Conservation (phyloP, 2,113 vertebrate genomes). For the Barnardius zonarius region DNA sequence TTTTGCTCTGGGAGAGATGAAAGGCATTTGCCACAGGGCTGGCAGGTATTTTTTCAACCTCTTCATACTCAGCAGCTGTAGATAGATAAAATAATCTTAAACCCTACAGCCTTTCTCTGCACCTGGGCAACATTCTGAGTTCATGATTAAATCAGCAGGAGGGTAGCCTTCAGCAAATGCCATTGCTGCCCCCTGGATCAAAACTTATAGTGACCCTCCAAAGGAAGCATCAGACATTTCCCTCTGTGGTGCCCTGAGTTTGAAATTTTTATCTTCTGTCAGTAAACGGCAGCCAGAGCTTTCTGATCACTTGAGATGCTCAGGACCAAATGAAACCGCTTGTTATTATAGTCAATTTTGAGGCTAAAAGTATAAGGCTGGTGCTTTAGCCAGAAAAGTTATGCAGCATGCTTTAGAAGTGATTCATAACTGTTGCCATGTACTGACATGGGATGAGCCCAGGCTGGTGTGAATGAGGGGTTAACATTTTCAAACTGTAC, state of each 20-base stretch:
- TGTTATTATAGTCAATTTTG: neutral
- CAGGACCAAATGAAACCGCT: neutral
- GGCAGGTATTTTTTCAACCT: neutral
- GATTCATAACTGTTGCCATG: neutral
- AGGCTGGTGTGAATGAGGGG: neutral
- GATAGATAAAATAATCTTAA: neutral
- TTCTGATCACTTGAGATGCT: neutral
- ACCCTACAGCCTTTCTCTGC: neutral
- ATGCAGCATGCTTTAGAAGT: fast-evolving
- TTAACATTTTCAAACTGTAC: neutral
- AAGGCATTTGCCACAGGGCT: neutral
- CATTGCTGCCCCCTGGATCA: fast-evolving
- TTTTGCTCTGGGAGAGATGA: neutral
- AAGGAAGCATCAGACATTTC: neutral
- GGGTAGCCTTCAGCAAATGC: neutral
- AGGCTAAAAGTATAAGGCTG: neutral
- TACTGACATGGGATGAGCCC: neutral
- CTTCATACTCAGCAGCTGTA: neutral
- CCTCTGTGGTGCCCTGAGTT: neutral
- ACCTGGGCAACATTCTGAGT: neutral
- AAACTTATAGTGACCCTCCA: neutral
- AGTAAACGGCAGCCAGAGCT: neutral
- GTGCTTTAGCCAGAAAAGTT: neutral
- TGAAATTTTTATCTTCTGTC: neutral
- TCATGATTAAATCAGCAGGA: neutral